Evolutionary conservation across 2,888 invertebrate genomes (phyloP), one percentile per base, ranked within the genome.

Genomic region (Fragum fragum): DNA sequence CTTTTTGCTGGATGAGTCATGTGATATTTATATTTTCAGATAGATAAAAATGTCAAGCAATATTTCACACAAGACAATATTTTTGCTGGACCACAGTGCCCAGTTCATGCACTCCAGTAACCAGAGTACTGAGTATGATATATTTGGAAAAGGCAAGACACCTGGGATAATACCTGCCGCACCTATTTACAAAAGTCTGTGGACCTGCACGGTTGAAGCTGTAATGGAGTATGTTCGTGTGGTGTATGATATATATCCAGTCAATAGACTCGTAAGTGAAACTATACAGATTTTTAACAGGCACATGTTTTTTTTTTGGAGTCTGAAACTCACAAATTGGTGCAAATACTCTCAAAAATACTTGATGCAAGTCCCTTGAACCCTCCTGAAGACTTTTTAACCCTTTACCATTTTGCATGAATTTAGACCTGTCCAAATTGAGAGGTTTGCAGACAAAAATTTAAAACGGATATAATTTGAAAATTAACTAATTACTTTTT

Each of bases 121-220:
- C 88, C 96, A 96, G 93, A 96, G 96, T 0, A 96, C 98, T 87
- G 98, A 98, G 92, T 97, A 98, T 94, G 98, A 98, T 94, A 96
- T 96, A 70, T 93, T 95, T 42, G 95, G 96, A 5, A 95, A 96
- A 83, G 96, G 97, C 74, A 93, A 93, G 78, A 88, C 90, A 0
- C 90, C 91, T 11, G 92, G 91, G 0, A 96, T 96, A 89, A 97
- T 97, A 74, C 97, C 94, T 0, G 95, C 98, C 59, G 96, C 97
- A 7, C 97, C 98, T 0, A 97, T 99, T 82, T 97, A 97, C 83
- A 99, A 99, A 95, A 97, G 98, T 0, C 94, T 99, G 73, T 99
- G 99, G 99, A 99, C 99, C 0, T 98, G 98, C 92, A 97, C 97
- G 87, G 97, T 99, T 0, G 99, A 99, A 95, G 97, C 98, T 0